Evolutionary conservation across 30 jellyfish, hydroid and myxozoan genomes (phyloP).

Genomic region (Pseudorhiza aurosa): DNA sequence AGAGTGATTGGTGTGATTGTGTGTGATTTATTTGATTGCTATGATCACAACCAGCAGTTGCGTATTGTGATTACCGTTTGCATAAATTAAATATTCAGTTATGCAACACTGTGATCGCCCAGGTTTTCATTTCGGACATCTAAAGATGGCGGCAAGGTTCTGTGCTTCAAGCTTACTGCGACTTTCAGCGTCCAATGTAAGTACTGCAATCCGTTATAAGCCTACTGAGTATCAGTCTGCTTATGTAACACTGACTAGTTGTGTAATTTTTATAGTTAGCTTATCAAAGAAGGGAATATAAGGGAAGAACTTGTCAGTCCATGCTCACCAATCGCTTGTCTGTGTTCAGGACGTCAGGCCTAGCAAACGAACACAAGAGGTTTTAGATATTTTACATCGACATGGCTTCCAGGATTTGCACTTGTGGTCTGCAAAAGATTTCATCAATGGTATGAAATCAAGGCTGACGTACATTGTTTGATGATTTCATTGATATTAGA

Average conservation of each 20-base stretch:
- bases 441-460: conserved; percentile 4
- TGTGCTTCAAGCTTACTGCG: conserved; percentile 1
- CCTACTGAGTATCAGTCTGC: too few species aligned
- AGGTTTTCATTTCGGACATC: neutral
- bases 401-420: neutral
- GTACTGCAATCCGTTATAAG: neutral
- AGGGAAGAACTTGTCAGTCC: too few species aligned
- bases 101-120: neutral
- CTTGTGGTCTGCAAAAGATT: neutral
- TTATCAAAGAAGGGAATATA: neutral
- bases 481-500: too few species aligned
- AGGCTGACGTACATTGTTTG: too few species aligned
- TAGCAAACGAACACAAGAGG: too few species aligned
- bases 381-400: neutral
- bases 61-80: too few species aligned
- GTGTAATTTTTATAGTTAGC: neutral
- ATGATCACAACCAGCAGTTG: too few species aligned
- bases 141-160: conserved; percentile 36
- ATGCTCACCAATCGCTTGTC: too few species aligned
- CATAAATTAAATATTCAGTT: neutral
- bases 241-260: too few species aligned
- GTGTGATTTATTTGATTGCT: too few species aligned
- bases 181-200: conserved; percentile 53
- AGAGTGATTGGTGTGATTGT: too few species aligned
- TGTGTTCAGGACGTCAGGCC: too few species aligned